Evolutionary conservation across 1,140 invertebrate species (phyloP), one percentile per base, ranked within the genome.

Genomic region (Zeugodacus cucurbitae): DNA sequence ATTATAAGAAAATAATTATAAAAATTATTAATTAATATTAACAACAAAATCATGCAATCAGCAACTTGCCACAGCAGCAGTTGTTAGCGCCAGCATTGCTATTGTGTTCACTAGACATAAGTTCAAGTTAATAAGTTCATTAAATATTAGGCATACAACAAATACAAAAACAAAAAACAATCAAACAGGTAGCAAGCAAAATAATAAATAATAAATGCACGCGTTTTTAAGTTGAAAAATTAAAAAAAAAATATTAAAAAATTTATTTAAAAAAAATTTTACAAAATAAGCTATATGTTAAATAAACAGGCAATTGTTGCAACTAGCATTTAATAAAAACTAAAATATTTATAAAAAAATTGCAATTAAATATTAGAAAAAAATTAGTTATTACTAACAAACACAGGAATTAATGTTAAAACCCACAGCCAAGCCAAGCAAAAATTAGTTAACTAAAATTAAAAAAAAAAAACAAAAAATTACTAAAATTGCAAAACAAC

Each of bases 101-200:
- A 82, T 82, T 82, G 74, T 82, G 74, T 82, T 82, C 74, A 82
- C 70, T 82, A 82, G 41, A 26, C 41, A 26, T 82, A 82, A 82
- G 74, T 48, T 82, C 22, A 44, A 29, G 34, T 29, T 7, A 17
- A 26, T 82, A 48, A 82, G 37, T 82, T 44, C 74, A 48, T 26
- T 41, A 74, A 67, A 67, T 34, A 67, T 34, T 67, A 67, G 26
- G 14, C 26, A 34, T 32, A 67, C 14, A 67, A 29, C 6, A 67
- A 32, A 34, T 34, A 17, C 29, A 32, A 67, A 29, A 67, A 14
- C 58, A 62, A 62, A 62, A 62, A 62, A 32, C 32, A 67, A 26
- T 67, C 64, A 67, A 32, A 67, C 14, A 34, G 26, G 64, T 74
- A 48, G 74, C n/a, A 54, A 54, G 48, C 22, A 48, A 3, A 44